These are phyloP conservation scores for Campylomormyrus tamandua DNA, from an alignment of 2,113 vertebrate genomes.

Conservation along the genomic window DNA sequence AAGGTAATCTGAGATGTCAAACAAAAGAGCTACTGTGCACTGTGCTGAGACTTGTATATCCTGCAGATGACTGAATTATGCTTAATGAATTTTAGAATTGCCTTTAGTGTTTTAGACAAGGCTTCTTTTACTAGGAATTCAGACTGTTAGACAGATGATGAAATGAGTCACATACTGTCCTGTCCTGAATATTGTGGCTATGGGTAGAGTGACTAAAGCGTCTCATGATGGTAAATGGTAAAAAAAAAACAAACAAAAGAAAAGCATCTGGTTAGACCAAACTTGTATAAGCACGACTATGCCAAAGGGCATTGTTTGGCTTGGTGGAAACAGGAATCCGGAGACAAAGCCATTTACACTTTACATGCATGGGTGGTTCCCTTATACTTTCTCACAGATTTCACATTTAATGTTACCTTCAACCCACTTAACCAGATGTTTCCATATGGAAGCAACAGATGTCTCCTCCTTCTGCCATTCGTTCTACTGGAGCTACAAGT, in stretches of 20 bases:
- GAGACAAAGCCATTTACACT: not conserved
- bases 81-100: not conserved
- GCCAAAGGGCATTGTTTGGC: not conserved
- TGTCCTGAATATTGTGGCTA: not conserved
- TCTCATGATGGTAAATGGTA: not conserved
- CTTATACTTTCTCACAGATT: not conserved
- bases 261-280: not conserved
- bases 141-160: not conserved
- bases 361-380: not conserved
- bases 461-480: not conserved
- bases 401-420: not conserved
- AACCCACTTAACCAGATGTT: not conserved
- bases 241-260: not conserved
- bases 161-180: not conserved
- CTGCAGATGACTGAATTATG: not conserved
- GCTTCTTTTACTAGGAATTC: not conserved
- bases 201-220: not conserved
- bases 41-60: not conserved
- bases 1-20: not conserved
- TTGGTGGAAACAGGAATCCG: not conserved
- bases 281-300: not conserved
- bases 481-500: not conserved
- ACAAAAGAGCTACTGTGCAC: slow-evolving; percentile 6
- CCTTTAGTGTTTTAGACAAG: not conserved
- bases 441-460: not conserved